Evolutionary conservation across 1,140 invertebrate species (phyloP), one percentile per base, ranked within the genome.

Genomic region (Polypedilum pembai): DNA sequence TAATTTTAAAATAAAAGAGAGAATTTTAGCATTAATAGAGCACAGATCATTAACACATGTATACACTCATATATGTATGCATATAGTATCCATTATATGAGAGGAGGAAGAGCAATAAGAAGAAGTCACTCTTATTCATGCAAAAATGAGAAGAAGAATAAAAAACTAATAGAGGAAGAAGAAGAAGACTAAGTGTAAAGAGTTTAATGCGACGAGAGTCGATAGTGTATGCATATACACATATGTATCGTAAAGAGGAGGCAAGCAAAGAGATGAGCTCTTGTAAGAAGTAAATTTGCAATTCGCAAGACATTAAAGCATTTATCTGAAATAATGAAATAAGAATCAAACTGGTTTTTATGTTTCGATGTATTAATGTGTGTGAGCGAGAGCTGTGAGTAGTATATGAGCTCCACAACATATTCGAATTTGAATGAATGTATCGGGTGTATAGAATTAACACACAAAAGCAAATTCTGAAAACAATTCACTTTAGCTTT

Each of bases 311-410:
- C 65, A 69, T 69, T 66, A 69, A 69, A 69, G 65, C 20, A 69
- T 69, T 69, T 69, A 69, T 69, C 65, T 69, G 65, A 69, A 69
- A 69, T 69, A 21, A 69, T 18, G 20, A 69, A 56, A 56, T 56
- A 56, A 56, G 45, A 20, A 69, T 69, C 65, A 69, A 69, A 69
- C 65, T 69, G 65, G 65, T 69, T 69, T 69, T 69, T 20, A 20
- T 18, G 17, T 69, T 18, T 10, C 18, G 65, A 15, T 56, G 17
- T 69, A 20, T 69, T 69, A 20, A 69, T 69, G 65, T 69, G 65
- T 69, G 65, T 18, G 65, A 33, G 24, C 24, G 24, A 33, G 24
- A 33, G 24, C 24, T 33, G 24, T 56, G n/a, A n/a, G n/a, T 12
- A 56, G 45, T 56, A 56, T 56, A 56, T 56, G 45, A 56, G 45